These are phyloP conservation scores for Clarias pachynema DNA, from an alignment of 2,797 vertebrate genomes.

Conservation along the genomic window DNA sequence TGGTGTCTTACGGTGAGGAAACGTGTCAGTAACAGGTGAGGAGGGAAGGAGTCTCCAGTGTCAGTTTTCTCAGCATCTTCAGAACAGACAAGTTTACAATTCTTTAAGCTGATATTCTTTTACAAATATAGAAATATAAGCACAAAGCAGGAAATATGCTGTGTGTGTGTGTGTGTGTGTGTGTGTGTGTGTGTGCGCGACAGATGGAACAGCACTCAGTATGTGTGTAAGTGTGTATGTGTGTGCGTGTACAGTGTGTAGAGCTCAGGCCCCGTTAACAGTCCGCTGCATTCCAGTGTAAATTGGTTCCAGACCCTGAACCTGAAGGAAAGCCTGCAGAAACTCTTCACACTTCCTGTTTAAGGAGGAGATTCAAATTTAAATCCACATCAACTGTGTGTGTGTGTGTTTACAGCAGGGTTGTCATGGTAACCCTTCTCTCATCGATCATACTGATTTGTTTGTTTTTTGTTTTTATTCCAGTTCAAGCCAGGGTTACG, in stretches of 20 bases:
- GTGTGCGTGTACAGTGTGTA: conserved; percentile 41
- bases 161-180: background rate
- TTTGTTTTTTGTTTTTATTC: background rate
- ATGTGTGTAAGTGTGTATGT: background rate
- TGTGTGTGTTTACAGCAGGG: background rate
- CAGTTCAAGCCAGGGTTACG: background rate
- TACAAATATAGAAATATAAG: background rate
- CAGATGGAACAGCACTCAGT: too few relatives aligned
- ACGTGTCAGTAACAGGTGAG: too few relatives aligned
- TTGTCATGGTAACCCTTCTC: background rate
- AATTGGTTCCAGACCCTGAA: conserved; percentile 58
- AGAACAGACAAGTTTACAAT: background rate
- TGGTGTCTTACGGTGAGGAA: background rate
- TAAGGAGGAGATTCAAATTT: background rate
- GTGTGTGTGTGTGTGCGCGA: background rate
- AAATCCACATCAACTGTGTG: background rate
- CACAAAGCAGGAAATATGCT: background rate
- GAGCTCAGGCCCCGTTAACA: conserved; percentile 41
- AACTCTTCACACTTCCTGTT: conserved; percentile 9
- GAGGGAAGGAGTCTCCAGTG: background rate
- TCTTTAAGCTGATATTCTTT: background rate
- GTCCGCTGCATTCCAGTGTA: conserved; percentile 49
- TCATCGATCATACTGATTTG: background rate
- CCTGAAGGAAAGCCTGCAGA: conserved; percentile 34
- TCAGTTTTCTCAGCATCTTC: background rate